Evolutionary conservation across 2,113 vertebrate species (phyloP), one percentile per base, ranked within the genome.

Genomic region (Actenoides hombroni): DNA sequence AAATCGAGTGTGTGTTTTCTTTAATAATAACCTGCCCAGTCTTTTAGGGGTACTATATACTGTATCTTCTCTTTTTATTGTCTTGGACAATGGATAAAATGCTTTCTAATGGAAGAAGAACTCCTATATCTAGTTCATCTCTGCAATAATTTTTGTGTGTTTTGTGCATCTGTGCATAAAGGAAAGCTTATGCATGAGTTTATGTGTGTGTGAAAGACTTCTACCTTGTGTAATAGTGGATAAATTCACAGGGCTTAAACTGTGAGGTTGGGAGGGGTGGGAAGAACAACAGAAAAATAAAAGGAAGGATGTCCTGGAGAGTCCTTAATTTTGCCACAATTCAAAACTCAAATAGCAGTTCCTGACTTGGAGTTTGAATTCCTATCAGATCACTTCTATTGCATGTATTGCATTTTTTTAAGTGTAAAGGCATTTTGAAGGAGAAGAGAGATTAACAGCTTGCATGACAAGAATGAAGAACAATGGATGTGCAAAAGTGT

Each of bases 221-320:
- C 29, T 54, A 60, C 6, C 13, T 81, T 87, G 28, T 49, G 57
- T 44, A 81, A 40, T 25, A 40, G 4, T 56, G 42, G 12, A 42
- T 83, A 26, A 86, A 91, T 51, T 13, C 28, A 65, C 24, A 73
- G 28, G 25, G 6, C 13, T 56, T 25, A 56, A 2, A 49, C 16
- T 15, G 7, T 1, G 7, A 5, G 2, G 11, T 4, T 14, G 29
- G 61, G 57, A 51, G 5, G 2, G 11, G 4, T 15, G n/a, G 57
- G 63, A 51, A 26, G 24, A 39, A 24, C 28, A n/a, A 13, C 3
- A 37, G 6, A 46, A 16, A 16, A 79, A 56, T 42, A 9, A 51
- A 31, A 71, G 4, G 5, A 51, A 59, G 6, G 1, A 20, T 11
- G 1, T 16, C 29, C 5, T 84, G 14, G 7, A 2, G 3, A 68